These are phyloP conservation scores for Brachyhypopomus occidentalis DNA, from an alignment of 2,113 vertebrate species.

Conservation along the genomic window DNA sequence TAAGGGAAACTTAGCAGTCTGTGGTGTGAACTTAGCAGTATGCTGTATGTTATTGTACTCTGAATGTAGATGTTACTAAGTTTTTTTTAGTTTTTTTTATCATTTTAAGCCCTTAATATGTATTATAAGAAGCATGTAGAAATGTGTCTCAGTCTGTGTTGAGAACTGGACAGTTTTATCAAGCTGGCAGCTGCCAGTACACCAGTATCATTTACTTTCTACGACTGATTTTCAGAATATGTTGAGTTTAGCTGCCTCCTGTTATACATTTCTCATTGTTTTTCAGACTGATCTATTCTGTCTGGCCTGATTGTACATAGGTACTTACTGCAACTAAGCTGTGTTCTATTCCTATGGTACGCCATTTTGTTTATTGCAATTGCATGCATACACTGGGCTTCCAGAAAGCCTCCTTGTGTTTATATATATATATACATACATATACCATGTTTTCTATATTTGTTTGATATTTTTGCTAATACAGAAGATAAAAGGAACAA, in stretches of 20 bases:
- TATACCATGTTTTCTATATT: not conserved
- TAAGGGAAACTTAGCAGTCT: not conserved
- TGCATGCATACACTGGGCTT: not conserved
- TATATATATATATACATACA: not conserved
- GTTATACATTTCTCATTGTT: too few relatives aligned
- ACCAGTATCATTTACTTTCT: not conserved
- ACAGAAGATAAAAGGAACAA: not conserved
- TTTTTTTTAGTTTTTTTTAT: too few relatives aligned
- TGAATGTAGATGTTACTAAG: not conserved
- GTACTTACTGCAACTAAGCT: not conserved
- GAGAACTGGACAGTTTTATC: not conserved
- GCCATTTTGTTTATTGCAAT: not conserved
- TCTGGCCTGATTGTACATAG: not conserved
- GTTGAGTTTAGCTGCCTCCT: not conserved
- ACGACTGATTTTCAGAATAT: not conserved
- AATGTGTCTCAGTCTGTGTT: not conserved
- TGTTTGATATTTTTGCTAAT: not conserved
- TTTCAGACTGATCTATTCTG: not conserved
- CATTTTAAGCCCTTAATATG: not conserved
- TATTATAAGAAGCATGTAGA: not conserved
- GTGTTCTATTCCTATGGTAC: not conserved
- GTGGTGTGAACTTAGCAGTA: not conserved
- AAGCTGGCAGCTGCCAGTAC: not conserved
- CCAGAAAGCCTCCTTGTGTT: not conserved
- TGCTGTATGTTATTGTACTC: not conserved